These are phyloP conservation scores for Eledona agricola DNA, from an alignment of 2,888 invertebrate species.

Conservation along the genomic window DNA sequence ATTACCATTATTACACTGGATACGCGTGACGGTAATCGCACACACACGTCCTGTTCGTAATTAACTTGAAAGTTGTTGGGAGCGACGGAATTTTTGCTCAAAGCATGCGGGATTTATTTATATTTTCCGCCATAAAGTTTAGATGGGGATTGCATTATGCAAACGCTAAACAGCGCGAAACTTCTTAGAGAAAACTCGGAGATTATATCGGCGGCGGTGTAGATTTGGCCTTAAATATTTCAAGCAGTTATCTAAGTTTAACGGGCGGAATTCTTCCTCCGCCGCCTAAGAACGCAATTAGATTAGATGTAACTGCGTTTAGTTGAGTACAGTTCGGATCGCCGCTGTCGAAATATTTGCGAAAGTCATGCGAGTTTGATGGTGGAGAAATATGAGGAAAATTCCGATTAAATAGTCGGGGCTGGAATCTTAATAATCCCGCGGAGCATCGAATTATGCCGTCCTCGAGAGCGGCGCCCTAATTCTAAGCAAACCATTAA, in stretches of 20 bases:
- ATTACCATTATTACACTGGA: no score
- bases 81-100: no score
- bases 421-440: conserved; percentile 33
- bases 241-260: conserved; percentile 21
- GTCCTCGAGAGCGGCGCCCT: conserved; percentile 1
- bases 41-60: no score
- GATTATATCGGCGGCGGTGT: conserved; percentile 20
- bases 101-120: conserved; percentile 17
- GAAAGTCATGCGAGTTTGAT: conserved; percentile 8
- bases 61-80: no score
- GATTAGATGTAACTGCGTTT: no score
- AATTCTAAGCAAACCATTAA: conserved; percentile 8
- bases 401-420: conserved; percentile 21
- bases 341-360: conserved; percentile 1
- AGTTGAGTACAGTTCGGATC: no score
- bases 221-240: conserved; percentile 19
- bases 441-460: conserved; percentile 20
- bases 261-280: conserved; percentile 14
- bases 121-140: conserved; percentile 28
- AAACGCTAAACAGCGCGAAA: conserved; percentile 23
- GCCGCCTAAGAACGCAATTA: no score
- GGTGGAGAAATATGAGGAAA: conserved; percentile 22
- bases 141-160: conserved; percentile 30
- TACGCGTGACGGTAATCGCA: no score
- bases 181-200: conserved; percentile 15